Evolutionary conservation across 2,797 vertebrate genomes (phyloP).

Genomic region (Margarornis squamiger): DNA sequence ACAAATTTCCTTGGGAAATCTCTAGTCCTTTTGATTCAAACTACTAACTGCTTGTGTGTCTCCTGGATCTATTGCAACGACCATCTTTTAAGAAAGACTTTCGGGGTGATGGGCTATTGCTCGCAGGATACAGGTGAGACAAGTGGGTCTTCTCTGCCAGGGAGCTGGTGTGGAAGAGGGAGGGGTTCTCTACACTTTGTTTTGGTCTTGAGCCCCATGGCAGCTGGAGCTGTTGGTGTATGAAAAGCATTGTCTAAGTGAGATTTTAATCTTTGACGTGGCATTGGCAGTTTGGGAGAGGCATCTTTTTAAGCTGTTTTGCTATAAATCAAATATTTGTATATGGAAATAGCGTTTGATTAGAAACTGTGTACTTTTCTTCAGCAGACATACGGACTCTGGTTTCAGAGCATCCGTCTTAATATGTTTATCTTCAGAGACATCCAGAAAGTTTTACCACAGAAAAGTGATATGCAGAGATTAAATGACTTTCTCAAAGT

Average conservation of each 20-base stretch:
- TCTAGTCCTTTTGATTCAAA: not conserved
- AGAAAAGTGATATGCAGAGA: constrained; percentile 12
- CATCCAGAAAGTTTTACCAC: constrained; percentile 29
- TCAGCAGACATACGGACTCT: not conserved
- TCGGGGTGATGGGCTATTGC: not conserved
- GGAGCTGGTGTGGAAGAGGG: not conserved
- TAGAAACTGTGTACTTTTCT: not conserved
- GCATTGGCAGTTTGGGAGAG: not conserved
- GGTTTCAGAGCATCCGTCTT: not conserved
- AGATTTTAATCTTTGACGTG: not conserved
- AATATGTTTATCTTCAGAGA: constrained; percentile 15
- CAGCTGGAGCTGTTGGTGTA: not conserved
- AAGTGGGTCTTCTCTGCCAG: not conserved
- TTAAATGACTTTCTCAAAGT: constrained; percentile 16
- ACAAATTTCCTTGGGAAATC: not conserved
- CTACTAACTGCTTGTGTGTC: not conserved
- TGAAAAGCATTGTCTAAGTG: fast-evolving
- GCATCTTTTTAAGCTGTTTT: not conserved
- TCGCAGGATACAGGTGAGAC: not conserved
- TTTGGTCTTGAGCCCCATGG: fast-evolving
- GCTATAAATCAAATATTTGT: not conserved
- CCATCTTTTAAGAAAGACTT: not conserved
- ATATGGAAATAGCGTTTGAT: not conserved
- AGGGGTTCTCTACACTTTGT: not conserved
- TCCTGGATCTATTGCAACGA: not conserved